Conservation (phyloP, 2,113 vertebrate species). For the Jacana jacana region DNA sequence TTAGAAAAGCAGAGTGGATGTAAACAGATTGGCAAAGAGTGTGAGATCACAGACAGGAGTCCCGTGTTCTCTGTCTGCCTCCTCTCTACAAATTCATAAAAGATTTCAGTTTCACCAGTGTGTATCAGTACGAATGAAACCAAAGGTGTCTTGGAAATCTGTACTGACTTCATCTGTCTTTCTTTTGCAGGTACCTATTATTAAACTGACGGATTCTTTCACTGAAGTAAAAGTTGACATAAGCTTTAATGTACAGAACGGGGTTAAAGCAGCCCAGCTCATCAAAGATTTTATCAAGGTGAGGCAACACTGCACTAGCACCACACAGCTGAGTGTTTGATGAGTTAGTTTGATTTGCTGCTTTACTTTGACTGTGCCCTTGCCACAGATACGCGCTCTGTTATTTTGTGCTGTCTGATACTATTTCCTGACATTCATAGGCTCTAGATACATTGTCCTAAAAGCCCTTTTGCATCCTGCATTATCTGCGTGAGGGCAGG, state of each 20-base stretch:
- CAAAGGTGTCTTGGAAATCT: not conserved
- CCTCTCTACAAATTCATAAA: not conserved
- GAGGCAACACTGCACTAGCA: not conserved
- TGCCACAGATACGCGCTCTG: not conserved
- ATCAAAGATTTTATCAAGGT: constrained; percentile 99
- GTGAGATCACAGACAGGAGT: not conserved
- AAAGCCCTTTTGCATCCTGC: not conserved
- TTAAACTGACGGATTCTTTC: constrained; percentile 95
- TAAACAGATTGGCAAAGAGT: not conserved
- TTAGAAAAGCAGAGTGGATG: not conserved
- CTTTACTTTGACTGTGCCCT: not conserved
- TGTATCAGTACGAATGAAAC: not conserved
- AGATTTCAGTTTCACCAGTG: not conserved
- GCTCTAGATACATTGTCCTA: not conserved
- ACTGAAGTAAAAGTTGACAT: constrained; percentile 99
- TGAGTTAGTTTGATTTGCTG: not conserved
- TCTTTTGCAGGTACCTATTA: constrained; percentile 91
- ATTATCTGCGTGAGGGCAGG: too few relatives aligned
- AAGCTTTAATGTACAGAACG: constrained; percentile 98
- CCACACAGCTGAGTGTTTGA: not conserved
- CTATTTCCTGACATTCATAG: not conserved
- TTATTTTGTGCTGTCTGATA: not conserved
- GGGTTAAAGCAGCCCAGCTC: constrained; percentile 93
- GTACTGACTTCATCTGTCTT: not conserved
- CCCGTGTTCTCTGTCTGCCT: not conserved